Evolutionary conservation across 2,888 invertebrate genomes (phyloP).

Genomic region (Nudaria mundana): DNA sequence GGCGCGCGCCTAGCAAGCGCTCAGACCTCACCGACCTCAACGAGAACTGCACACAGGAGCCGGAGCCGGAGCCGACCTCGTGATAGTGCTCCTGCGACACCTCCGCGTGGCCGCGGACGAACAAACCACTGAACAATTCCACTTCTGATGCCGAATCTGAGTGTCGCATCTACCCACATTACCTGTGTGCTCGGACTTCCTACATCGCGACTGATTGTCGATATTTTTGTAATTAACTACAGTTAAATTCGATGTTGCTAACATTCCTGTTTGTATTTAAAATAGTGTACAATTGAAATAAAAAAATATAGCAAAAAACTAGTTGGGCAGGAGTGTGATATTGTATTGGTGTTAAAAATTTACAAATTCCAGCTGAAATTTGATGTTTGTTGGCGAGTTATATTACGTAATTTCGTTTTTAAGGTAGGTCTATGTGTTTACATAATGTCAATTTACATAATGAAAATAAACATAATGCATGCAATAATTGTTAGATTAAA

Average conservation of each 20-base stretch:
- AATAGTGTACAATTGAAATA: constrained; percentile 14
- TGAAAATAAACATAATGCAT: constrained; percentile 6
- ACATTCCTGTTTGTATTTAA: constrained; percentile 26
- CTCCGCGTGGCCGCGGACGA: no score
- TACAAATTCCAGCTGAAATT: constrained; percentile 12
- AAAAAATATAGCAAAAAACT: constrained; percentile 26
- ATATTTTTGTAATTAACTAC: constrained; percentile 15
- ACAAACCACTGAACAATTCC: no score
- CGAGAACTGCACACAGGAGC: no score
- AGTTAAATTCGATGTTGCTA: constrained; percentile 22
- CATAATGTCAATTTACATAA: constrained; percentile 12
- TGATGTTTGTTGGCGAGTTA: constrained; percentile 16
- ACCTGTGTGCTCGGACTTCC: no score
- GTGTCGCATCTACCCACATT: no score
- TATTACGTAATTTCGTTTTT: constrained; percentile 28
- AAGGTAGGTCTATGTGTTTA: constrained; percentile 16
- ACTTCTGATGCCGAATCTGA: no score
- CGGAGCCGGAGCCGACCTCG: no score
- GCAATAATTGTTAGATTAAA: constrained; percentile 14
- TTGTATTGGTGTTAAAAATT: constrained; percentile 24
- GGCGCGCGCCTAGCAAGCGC: constrained; percentile 18
- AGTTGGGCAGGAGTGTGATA: constrained; percentile 20
- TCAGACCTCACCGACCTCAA: constrained; percentile 34
- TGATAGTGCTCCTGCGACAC: no score
- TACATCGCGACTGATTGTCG: constrained; percentile 15